Evolutionary conservation across 2,888 invertebrate genomes (phyloP).

Genomic region (Aromia moschata): DNA sequence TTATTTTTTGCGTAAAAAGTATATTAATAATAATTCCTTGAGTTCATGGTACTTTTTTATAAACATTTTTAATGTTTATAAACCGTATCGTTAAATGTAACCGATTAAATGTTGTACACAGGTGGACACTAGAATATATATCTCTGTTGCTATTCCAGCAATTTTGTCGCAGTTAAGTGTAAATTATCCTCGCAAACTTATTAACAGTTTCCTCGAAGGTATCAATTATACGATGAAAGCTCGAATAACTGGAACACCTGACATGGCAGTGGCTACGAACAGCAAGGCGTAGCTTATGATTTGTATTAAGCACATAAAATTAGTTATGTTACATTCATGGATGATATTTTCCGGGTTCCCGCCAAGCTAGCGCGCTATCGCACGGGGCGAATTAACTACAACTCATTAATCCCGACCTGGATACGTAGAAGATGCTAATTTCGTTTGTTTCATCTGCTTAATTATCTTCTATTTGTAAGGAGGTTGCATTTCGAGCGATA

Average conservation of each 20-base stretch:
- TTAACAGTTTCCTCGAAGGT: conserved; percentile 44
- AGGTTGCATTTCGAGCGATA: conserved; percentile 3
- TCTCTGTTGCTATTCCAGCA: conserved; percentile 5
- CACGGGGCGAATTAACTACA: conserved; percentile 32
- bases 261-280: conserved; percentile 44
- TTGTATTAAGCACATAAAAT: conserved; percentile 44
- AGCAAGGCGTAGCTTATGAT: conserved; percentile 38
- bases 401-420: conserved; percentile 32
- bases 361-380: conserved; percentile 21
- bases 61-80: too few species aligned
- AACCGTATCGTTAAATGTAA: too few species aligned
- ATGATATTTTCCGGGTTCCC: conserved; percentile 36
- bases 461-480: conserved; percentile 32
- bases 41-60: too few species aligned
- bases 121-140: too few species aligned
- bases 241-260: conserved; percentile 44
- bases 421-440: conserved; percentile 34
- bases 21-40: too few species aligned
- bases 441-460: conserved; percentile 33
- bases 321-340: conserved; percentile 40
- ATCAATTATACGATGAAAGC: conserved; percentile 43
- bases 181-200: conserved; percentile 42
- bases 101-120: too few species aligned
- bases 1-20: too few species aligned
- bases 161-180: conserved; percentile 31